These are phyloP conservation scores for Drosophila subobscura DNA, from an alignment of 1,140 invertebrate species.

Conservation along the genomic window DNA sequence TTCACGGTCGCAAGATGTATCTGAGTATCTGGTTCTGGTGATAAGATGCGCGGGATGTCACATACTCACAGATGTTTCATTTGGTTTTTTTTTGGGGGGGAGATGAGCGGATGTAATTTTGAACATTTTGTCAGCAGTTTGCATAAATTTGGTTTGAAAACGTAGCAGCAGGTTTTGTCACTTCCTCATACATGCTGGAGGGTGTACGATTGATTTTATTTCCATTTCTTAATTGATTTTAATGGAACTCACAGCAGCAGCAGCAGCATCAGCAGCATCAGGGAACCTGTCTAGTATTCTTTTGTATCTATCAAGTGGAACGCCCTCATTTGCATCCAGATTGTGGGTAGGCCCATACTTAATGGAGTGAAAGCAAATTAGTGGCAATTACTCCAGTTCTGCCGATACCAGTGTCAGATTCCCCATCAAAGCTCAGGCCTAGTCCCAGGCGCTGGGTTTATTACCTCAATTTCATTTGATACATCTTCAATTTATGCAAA, in stretches of 20 bases:
- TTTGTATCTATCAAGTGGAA: conserved; percentile 39
- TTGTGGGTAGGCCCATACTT: conserved; percentile 31
- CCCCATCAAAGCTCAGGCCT: conserved; percentile 25
- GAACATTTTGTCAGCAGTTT: conserved; percentile 32
- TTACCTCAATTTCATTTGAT: conserved; percentile 56
- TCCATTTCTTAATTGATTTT: conserved; percentile 59
- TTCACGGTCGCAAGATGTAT: conserved; percentile 39
- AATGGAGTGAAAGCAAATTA: conserved; percentile 58
- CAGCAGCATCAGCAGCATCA: no score
- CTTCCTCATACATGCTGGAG: conserved; percentile 38
- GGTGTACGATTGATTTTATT: conserved; percentile 57
- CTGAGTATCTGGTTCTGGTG: conserved; percentile 17
- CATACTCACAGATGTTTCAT: conserved; percentile 18
- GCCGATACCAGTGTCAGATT: conserved; percentile 18
- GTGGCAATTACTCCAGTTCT: conserved; percentile 46
- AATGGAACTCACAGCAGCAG: conserved; percentile 27
- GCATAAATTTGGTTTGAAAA: conserved; percentile 50
- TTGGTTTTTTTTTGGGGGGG: conserved; percentile 1
- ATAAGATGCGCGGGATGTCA: conserved; percentile 16
- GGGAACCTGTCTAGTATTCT: conserved; percentile 17
- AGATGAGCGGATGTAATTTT: conserved; percentile 47
- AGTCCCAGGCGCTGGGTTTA: conserved; percentile 21
- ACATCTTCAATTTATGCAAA: conserved; percentile 74
- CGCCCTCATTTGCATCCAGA: conserved; percentile 69
- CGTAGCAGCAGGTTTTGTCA: conserved; percentile 28